Base-by-base conservation (phyloP, 1,140 invertebrate species). In the Microplitis mediator region DNA sequence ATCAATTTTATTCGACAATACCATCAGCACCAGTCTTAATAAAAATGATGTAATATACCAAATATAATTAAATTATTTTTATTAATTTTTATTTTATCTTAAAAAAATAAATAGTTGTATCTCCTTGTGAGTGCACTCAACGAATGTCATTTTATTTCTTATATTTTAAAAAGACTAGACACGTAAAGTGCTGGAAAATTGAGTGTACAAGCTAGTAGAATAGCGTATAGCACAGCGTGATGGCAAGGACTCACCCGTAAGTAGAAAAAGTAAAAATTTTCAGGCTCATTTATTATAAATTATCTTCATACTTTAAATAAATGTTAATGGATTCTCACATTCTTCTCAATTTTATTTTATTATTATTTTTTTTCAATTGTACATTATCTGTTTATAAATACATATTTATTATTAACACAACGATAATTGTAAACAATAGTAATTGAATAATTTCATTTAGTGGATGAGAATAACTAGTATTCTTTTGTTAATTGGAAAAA, bases 121-220 rank as follows among this genome's bases (percentile, higher is more conserved):
- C 23, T 23, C 56, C 23, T 34, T 6, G 16, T 31, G 52, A 9
- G 3, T 5, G 39, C 69, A 63, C 69, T 71, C 39, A 63, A 39
- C 31, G 11, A 14, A 45, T 56, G 45, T 34, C 45, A 65, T 71
- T 56, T 65, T 71, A 62, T 35, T 71, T 51, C 23, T 61, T 31
- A 65, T 65, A 71, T 71, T 64, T 66, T 60, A 39, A 45, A 39
- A 66, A 60, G 52, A 4, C 13, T 71, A 31, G 52, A 36, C 51
- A 60, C 52, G 63, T 67, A 72, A 65, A 72, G 70, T 72, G 63
- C 52, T 72, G 32, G 62, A 65, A 72, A 66, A 72, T 72, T 65
- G 70, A 72, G 70, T 58, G 54, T 56, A 50, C 64, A 23, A 34
- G 39, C 35, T 14, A 45, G 35, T 52, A 16, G 32, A 16, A 60